Evolutionary conservation across 1,140 invertebrate species (phyloP).

Genomic region (Ephestia elutella): DNA sequence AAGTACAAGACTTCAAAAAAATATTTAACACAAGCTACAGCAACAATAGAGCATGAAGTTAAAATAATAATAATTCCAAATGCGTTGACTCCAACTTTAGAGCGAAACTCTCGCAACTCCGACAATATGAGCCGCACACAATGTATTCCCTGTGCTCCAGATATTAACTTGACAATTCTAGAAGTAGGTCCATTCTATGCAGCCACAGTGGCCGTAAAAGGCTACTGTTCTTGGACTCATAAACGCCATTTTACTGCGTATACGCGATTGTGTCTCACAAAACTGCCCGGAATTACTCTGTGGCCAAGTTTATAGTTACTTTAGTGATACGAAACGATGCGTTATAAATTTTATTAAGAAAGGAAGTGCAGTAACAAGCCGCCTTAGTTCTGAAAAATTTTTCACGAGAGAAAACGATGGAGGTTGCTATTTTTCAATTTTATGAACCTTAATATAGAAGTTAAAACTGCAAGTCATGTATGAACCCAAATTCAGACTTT

Average conservation of each 20-base stretch:
- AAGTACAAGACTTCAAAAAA: neutral
- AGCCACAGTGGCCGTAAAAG: conserved; percentile 4
- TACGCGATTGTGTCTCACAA: conserved; percentile 10
- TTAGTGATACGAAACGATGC: conserved; percentile 18
- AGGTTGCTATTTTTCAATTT: too few species aligned
- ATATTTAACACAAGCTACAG: neutral
- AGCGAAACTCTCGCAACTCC: neutral
- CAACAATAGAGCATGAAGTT: neutral
- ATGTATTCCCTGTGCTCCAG: conserved; percentile 8
- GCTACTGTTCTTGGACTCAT: conserved; percentile 10
- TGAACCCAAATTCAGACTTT: too few species aligned
- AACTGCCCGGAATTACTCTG: conserved; percentile 20
- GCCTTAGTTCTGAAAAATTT: neutral
- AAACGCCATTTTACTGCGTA: conserved; percentile 11
- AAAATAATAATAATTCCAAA: neutral
- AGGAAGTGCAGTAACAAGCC: neutral
- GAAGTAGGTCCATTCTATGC: conserved; percentile 10
- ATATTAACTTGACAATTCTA: conserved; percentile 10
- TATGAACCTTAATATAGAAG: too few species aligned
- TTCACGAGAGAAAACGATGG: neutral
- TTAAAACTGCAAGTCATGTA: too few species aligned
- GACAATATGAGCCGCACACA: conserved; percentile 3
- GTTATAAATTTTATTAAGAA: conserved; percentile 10
- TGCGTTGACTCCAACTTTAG: neutral
- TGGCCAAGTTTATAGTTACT: conserved; percentile 29